Conservation (phyloP, 1,140 invertebrate genomes). For the Solenopsis fugax region DNA sequence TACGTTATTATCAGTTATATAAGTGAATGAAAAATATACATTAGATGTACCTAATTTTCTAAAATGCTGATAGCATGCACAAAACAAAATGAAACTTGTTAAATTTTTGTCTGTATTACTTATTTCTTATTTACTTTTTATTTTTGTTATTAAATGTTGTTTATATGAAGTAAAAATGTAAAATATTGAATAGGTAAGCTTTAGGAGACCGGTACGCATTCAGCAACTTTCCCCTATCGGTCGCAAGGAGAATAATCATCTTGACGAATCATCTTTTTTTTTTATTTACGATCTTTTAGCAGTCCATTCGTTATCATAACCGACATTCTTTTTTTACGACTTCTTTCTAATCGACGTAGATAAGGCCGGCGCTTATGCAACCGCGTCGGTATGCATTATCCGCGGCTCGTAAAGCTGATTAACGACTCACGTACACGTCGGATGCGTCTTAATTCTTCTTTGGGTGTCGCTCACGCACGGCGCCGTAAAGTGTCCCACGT, state of each 20-base stretch:
- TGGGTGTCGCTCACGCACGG: constrained; percentile 17
- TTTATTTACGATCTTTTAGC: constrained; percentile 1
- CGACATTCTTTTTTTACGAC: not conserved
- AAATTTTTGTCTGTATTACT: too few relatives aligned
- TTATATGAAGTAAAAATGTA: too few relatives aligned
- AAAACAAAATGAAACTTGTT: too few relatives aligned
- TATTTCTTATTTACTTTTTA: too few relatives aligned
- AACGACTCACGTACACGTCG: constrained; percentile 36
- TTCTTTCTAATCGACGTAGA: constrained; percentile 14
- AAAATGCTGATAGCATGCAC: too few relatives aligned
- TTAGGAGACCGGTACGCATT: too few relatives aligned
- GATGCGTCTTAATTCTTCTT: constrained; percentile 50
- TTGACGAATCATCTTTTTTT: not conserved
- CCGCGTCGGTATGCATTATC: constrained; percentile 31
- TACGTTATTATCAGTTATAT: too few relatives aligned
- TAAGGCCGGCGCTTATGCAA: constrained; percentile 26
- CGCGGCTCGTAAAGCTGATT: constrained; percentile 45
- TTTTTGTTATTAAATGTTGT: too few relatives aligned
- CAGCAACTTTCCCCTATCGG: too few relatives aligned
- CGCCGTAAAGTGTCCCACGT: constrained; percentile 42
- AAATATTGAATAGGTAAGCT: too few relatives aligned
- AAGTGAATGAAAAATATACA: too few relatives aligned
- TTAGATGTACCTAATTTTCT: too few relatives aligned
- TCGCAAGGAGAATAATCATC: not conserved
- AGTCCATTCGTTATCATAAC: not conserved